Base-by-base conservation (phyloP, 2,888 invertebrate genomes). In the Folsomia candida region DNA sequence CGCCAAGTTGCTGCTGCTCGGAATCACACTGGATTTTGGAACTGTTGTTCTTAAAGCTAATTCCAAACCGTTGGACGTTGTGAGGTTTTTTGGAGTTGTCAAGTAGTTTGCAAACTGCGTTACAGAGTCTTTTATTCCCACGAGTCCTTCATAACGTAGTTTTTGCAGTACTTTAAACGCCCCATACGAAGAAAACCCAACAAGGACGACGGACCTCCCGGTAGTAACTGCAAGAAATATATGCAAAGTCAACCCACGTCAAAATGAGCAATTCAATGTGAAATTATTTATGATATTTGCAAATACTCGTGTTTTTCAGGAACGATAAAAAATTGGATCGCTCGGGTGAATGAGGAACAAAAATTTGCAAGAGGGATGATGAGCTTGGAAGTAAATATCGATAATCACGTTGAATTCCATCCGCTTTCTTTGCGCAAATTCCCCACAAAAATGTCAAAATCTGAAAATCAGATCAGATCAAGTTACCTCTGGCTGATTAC, bases 131-230 rank as follows among this genome's bases (percentile, higher is more conserved):
- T 54, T 54, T 24, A 60, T 25, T 25, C 27, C 27, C 6, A 6
- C 4, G 20, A 62, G 22, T 27, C 67, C 68, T 47, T 68, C 62
- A 76, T 84, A 20, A 74, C 85, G 72, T 81, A 85, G 69, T 82
- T 72, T 54, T 59, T 75, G 66, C 37, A 80, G 68, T 61, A 79
- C 27, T 61, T 75, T 74, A 73, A 77, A 74, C 18, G 79, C 69
- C 29, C 63, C 71, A 25, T 69, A 63, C 1, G 76, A 76, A 24
- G 72, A 67, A 14, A 73, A 25, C 20, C 76, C 73, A 51, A 76
- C 74, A n/a, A 71, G 60, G 3, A 73, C 64, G 25, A 74, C 51
- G 2, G 74, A 68, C 18, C 76, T 74, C 2, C 71, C 71, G 27
- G 76, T 71, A 37, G 71, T 71, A 28, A 74, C 76, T 72, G 27